Base-by-base conservation (phyloP, 2,888 invertebrate genomes). In the Leptinotarsa haldemani region DNA sequence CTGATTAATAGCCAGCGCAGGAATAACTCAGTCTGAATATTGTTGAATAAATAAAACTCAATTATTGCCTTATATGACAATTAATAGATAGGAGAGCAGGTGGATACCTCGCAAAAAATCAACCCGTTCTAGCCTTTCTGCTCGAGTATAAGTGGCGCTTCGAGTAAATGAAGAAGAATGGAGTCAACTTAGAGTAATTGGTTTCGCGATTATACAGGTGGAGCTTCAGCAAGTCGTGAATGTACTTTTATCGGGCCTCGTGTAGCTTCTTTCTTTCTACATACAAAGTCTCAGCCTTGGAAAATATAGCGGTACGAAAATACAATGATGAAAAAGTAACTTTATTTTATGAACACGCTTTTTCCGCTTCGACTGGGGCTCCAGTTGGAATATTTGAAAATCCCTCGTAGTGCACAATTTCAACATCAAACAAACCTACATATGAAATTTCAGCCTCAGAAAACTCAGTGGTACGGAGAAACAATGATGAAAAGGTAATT, bases 41-140 rank as follows among this genome's bases (percentile, higher is more conserved):
- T 25, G 48, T 50, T 50, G 66, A 66, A 66, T 66, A 66, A 66
- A 67, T 67, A 30, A 67, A 53, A 66, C 65, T 48, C 52, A 66
- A 66, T 66, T 22, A 66, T 50, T 52, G 40, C 66, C 66, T 66
- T 66, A 66, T 50, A 66, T 25, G 20, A 40, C 66, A 67, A 67
- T 67, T 40, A 53, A 53, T 67, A 56, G 67, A 67, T 53, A 40
- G 56, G 40, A 9, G 2, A 9, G 61, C 61, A 61, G 61, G n/a
- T 61, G 61, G 5, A 16, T 16, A 30, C 30, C 5, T 25, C 5
- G n/a, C 40, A 61, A 61, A 61, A 61, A 61, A 61, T 30, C 1
- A 61, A 40, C 61, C 61, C n/a, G 61, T 25, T 40, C 61, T 40
- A 61, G n/a, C 30, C 40, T 30, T 40, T 61, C 40, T 61, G 61